Evolutionary conservation across 2,797 vertebrate species (phyloP), one percentile per base, ranked within the genome.

Genomic region (Aplochiton taeniatus): DNA sequence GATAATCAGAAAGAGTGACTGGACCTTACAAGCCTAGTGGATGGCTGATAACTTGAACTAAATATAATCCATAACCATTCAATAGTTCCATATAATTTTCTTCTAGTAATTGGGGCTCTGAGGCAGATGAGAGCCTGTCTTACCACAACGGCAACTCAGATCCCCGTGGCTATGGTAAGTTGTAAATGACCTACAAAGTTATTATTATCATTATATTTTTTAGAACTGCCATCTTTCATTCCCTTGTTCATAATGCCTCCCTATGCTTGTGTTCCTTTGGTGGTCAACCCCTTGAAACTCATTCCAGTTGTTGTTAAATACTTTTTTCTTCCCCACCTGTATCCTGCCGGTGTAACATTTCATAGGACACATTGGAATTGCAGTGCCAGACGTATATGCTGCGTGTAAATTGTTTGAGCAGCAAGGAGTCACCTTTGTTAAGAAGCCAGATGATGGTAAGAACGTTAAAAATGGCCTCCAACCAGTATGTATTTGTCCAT

Each of bases 91-190:
- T 53, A 2, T 48, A 9, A 31, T 67, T 67, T 12, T 59, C 52
- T 75, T 77, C 41, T 83, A 99, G 98, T 87, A 99, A 99, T 75
- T 99, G 98, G 98, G 98, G 97, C 62, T 96, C 96, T 0, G 97
- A 99, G 88, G 87, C 88, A 17, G 96, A 98, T 64, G 94, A 96
- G 58, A 91, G 70, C 58, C 93, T 90, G 75, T 87, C 92, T 54
- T 99, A 99, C 43, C 98, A 99, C 85, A 97, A 93, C 1, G 95
- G 97, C 65, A 99, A 99, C 88, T 94, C 97, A 12, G 96, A 98
- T 80, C 97, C 98, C 41, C 92, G 97, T 61, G 97, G 98, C 73
- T 99, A 95, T 69, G 98, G 97, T 99, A 90, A 74, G 90, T 60
- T 31, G 31, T 3, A 31, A 31, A 31, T 31, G 31, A 31, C 31